These are phyloP conservation scores for Ichneumoninae sp. DNA, from an alignment of 2,888 invertebrate genomes.

Conservation along the genomic window DNA sequence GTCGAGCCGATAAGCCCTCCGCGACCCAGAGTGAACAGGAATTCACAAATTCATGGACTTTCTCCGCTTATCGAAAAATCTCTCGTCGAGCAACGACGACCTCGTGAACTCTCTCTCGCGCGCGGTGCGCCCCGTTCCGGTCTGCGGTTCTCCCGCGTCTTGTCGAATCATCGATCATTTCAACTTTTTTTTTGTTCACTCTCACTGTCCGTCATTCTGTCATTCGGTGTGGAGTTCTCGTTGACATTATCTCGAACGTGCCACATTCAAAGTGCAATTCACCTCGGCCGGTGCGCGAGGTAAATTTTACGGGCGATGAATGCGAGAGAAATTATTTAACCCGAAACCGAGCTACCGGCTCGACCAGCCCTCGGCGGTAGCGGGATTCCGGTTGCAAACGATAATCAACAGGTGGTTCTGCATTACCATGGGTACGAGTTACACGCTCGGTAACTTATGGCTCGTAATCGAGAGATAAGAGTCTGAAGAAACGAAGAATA, in stretches of 20 bases:
- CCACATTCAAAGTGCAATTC: not conserved
- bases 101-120: constrained; percentile 53
- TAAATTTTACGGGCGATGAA: not conserved
- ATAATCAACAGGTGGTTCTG: constrained; percentile 63
- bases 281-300: not conserved
- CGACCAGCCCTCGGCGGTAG: not conserved
- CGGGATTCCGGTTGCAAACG: constrained; percentile 18
- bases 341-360: not conserved
- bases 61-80: constrained; percentile 74
- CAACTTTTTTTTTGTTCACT: not conserved
- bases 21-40: constrained; percentile 51
- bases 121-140: constrained; percentile 19
- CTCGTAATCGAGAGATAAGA: constrained; percentile 58
- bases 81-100: constrained; percentile 42
- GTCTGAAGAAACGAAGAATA: constrained; percentile 19
- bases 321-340: not conserved
- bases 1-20: constrained; percentile 66
- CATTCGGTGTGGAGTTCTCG: not conserved
- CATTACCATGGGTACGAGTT: constrained; percentile 27
- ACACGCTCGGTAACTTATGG: constrained; percentile 32
- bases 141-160: constrained; percentile 1
- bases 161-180: constrained; percentile 47
- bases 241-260: not conserved
- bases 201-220: constrained; percentile 13
- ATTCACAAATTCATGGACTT: constrained; percentile 76